These are phyloP conservation scores for human (Homo sapiens) DNA, from an alignment of 2,113 vertebrate species.

Conservation along the genomic window DNA sequence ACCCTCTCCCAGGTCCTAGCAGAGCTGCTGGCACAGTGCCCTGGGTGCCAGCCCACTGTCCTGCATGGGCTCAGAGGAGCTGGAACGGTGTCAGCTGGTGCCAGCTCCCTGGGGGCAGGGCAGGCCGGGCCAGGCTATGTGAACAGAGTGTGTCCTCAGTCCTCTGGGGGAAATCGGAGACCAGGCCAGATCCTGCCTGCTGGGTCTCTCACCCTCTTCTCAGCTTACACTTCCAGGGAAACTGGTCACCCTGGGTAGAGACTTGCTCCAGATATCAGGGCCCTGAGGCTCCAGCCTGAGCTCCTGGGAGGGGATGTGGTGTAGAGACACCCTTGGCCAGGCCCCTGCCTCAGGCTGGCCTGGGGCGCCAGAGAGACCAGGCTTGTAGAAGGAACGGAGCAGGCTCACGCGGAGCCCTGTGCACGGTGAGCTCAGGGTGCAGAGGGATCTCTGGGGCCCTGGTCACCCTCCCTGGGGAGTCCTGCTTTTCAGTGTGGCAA, in stretches of 20 bases:
- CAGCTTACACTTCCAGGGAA: slow-evolving; percentile 48
- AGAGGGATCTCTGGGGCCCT: not conserved
- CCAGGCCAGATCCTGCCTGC: slow-evolving; percentile 42
- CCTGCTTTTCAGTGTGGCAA: not conserved
- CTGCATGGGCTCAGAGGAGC: not conserved
- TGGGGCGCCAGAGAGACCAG: not conserved
- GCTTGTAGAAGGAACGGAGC: not conserved
- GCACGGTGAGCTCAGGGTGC: not conserved
- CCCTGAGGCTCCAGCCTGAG: slow-evolving; percentile 5
- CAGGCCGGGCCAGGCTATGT: not conserved
- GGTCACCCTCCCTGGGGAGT: not conserved
- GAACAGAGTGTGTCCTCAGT: slow-evolving; percentile 10
- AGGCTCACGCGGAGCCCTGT: too few relatives aligned
- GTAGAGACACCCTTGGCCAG: not conserved
- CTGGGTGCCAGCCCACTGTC: not conserved
- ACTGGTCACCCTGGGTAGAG: slow-evolving; percentile 22
- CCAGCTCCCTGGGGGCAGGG: slow-evolving; percentile 25
- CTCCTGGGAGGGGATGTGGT: not conserved
- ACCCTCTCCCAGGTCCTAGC: not conserved
- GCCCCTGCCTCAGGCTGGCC: not conserved
- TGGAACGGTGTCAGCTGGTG: not conserved
- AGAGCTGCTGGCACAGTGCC: not conserved
- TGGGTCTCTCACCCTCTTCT: slow-evolving; percentile 13
- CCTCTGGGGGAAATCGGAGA: slow-evolving; percentile 43
- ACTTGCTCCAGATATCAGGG: slow-evolving; percentile 14